Evolutionary conservation across 2,888 invertebrate species (phyloP).

Genomic region (Prionchulus punctatus): DNA sequence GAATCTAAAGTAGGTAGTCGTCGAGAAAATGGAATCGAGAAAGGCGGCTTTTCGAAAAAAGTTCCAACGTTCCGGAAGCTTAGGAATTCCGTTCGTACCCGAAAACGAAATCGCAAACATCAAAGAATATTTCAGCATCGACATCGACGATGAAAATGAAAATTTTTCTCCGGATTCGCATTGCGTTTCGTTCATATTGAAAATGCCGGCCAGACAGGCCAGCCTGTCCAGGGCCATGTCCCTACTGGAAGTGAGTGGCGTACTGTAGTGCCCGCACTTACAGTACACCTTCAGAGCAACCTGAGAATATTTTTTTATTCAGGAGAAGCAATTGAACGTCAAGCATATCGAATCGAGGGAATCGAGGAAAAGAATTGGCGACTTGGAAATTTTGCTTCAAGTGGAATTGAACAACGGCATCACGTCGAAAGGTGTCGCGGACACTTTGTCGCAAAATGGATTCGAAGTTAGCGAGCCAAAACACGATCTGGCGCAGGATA

Average conservation of each 20-base stretch:
- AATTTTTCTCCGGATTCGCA: neutral
- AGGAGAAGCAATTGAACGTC: neutral
- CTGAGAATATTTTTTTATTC: neutral
- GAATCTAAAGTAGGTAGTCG: too few species aligned
- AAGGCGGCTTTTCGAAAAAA: slow-evolving; percentile 22
- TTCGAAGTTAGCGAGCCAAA: neutral
- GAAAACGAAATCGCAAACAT: slow-evolving; percentile 23
- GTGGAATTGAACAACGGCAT: neutral
- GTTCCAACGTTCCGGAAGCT: slow-evolving; percentile 27
- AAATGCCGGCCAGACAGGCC: neutral
- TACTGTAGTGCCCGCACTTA: neutral
- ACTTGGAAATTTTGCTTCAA: slow-evolving; percentile 16
- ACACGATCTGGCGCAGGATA: neutral
- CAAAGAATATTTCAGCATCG: slow-evolving; percentile 2
- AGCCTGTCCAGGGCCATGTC: neutral
- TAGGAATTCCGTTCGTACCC: slow-evolving; percentile 30
- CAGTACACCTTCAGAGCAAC: too few species aligned
- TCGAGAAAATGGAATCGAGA: neutral
- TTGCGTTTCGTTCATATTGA: neutral
- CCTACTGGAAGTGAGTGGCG: neutral
- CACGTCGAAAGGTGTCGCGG: slow-evolving; percentile 16
- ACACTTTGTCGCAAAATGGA: slow-evolving; percentile 1
- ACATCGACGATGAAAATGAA: neutral
- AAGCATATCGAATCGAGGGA: slow-evolving; percentile 21
- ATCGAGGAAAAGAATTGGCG: slow-evolving; percentile 16